phyloP scores from a whole-genome alignment of 2,888 invertebrate species.

The Ligdia adustata region DNA sequence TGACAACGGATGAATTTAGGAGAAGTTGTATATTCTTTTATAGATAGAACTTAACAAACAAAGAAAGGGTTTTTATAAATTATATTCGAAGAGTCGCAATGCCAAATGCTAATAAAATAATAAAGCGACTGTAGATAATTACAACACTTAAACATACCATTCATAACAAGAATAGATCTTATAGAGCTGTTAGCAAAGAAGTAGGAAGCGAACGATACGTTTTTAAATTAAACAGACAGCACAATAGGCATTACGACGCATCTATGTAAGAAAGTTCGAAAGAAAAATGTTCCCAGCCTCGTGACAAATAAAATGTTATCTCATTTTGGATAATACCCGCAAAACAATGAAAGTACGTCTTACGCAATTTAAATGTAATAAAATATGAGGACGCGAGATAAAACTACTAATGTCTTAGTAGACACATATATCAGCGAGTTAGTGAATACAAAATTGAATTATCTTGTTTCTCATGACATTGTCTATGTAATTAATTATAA shows the following conservation, averaged over 20 bases:
- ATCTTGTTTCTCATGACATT: neutral
- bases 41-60: too few relatives aligned
- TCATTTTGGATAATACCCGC: slow-evolving; percentile 65
- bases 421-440: slow-evolving; percentile 25
- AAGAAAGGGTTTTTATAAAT: too few relatives aligned
- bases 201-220: slow-evolving; percentile 32
- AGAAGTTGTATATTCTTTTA: too few relatives aligned
- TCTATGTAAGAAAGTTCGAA: slow-evolving; percentile 62
- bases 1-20: too few relatives aligned
- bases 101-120: too few relatives aligned
- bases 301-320: slow-evolving; percentile 66
- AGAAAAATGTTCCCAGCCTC: slow-evolving; percentile 67
- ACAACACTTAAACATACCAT: neutral
- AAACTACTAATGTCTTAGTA: slow-evolving; percentile 21
- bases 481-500: slow-evolving; percentile 8
- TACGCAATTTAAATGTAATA: slow-evolving; percentile 32
- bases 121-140: neutral
- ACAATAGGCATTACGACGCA: slow-evolving; percentile 55
- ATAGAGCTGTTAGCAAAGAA: slow-evolving; percentile 22
- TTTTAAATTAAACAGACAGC: slow-evolving; percentile 33
- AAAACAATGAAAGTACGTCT: slow-evolving; percentile 63
- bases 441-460: slow-evolving; percentile 4
- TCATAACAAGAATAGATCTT: slow-evolving; percentile 11
- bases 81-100: too few relatives aligned
- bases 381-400: slow-evolving; percentile 27